Percentiles rank a stretch among this genome's conserved stretches.
Conservation (phyloP, 2,888 invertebrate species). For the Aricia artaxerxes region DNA sequence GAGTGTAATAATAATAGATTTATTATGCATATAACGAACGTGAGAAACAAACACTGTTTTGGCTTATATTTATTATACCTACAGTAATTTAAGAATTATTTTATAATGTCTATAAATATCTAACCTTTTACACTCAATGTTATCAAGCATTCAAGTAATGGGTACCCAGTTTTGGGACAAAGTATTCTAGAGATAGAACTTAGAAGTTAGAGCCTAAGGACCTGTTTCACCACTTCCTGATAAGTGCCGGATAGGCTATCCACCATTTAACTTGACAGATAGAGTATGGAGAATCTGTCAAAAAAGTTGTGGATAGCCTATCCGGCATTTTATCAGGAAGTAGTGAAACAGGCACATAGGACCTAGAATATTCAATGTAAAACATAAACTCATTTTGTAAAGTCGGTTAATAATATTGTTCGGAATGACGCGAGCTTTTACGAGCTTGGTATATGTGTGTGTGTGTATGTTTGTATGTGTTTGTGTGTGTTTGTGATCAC, state of each 20-base stretch:
- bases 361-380: neutral
- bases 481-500: constrained; percentile 1
- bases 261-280: too few species aligned
- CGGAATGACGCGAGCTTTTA: neutral
- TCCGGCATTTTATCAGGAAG: too few species aligned
- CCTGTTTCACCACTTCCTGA: too few species aligned
- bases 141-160: neutral
- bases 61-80: neutral
- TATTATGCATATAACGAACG: constrained; percentile 1
- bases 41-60: constrained; percentile 17
- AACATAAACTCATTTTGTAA: neutral
- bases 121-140: neutral
- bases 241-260: too few species aligned
- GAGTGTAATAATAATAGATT: neutral
- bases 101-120: neutral
- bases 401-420: constrained; percentile 2
- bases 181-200: neutral
- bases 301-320: too few species aligned
- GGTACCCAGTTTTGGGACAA: neutral
- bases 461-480: neutral
- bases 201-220: too few species aligned
- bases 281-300: too few species aligned
- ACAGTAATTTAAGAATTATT: neutral
- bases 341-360: too few species aligned
- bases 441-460: neutral